Evolutionary conservation across 1,140 invertebrate species (phyloP).

Genomic region (Episyrphus balteatus): DNA sequence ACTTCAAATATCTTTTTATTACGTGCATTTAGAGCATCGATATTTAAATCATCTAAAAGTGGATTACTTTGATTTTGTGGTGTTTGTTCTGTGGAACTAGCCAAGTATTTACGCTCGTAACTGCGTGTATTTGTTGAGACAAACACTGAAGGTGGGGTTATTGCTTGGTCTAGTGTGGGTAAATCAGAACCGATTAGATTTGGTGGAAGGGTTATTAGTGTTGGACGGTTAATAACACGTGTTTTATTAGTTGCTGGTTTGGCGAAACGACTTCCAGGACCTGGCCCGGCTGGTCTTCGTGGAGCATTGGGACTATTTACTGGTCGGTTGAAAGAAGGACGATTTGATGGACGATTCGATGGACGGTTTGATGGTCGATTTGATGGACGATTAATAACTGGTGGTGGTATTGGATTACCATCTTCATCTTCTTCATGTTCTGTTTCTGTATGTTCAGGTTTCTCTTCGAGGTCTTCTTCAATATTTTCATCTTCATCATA

Average conservation of each 20-base stretch:
- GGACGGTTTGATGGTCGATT: not conserved
- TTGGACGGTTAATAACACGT: slow-evolving; percentile 26
- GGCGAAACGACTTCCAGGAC: not conserved
- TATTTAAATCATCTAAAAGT: slow-evolving; percentile 35
- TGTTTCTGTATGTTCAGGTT: slow-evolving; percentile 39
- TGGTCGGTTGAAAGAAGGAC: too few species aligned
- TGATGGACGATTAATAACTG: slow-evolving; percentile 4
- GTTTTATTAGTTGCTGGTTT: slow-evolving; percentile 17
- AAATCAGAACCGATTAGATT: slow-evolving; percentile 25
- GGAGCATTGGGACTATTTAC: too few species aligned
- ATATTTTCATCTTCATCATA: slow-evolving; percentile 32
- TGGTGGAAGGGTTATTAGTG: slow-evolving; percentile 19
- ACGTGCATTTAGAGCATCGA: slow-evolving; percentile 38
- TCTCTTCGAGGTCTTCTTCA: slow-evolving; percentile 36
- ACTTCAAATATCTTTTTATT: slow-evolving; percentile 43
- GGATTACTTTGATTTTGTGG: slow-evolving; percentile 17
- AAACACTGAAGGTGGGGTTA: slow-evolving; percentile 26
- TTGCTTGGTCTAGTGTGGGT: slow-evolving; percentile 22
- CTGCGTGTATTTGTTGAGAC: slow-evolving; percentile 27
- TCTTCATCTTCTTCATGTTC: slow-evolving; percentile 32
- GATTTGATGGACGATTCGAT: too few species aligned
- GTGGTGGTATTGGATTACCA: slow-evolving; percentile 13
- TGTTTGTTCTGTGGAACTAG: slow-evolving; percentile 22
- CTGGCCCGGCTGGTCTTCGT: too few species aligned
- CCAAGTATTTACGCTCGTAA: slow-evolving; percentile 31